phyloP scores from a whole-genome alignment of 2,113 vertebrate genomes.

The Archilochus colubris region DNA sequence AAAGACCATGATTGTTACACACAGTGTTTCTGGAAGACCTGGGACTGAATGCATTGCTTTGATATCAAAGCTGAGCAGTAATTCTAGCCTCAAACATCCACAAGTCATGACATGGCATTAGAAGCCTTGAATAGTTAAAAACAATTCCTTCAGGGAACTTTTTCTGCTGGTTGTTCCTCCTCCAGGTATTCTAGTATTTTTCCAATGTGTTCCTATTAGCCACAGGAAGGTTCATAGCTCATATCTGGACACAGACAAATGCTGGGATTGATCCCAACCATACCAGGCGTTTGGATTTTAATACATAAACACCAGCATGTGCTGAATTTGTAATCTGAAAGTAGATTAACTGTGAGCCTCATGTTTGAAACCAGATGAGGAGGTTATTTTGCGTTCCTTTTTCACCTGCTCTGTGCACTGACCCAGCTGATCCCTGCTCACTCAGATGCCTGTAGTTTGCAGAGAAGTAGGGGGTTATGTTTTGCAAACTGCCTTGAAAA shows the following conservation, averaged over 20 bases:
- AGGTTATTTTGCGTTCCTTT: background rate
- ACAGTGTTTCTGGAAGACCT: background rate
- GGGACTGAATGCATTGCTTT: background rate
- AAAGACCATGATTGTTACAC: background rate
- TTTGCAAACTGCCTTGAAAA: background rate
- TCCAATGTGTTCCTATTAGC: background rate
- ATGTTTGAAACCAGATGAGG: background rate
- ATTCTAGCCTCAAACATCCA: background rate
- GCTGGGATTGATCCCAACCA: background rate
- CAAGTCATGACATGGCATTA: background rate
- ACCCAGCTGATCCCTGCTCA: background rate
- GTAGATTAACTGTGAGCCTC: background rate
- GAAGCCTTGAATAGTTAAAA: background rate
- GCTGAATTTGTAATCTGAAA: background rate
- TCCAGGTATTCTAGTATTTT: background rate
- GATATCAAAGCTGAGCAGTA: background rate
- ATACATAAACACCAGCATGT: background rate
- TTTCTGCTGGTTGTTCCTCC: background rate
- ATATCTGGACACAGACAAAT: background rate
- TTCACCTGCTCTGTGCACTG: background rate
- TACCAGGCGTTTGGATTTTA: background rate
- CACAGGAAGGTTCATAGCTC: background rate
- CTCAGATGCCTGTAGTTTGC: rapidly evolving
- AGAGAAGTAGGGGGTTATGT: background rate
- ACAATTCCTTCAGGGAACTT: background rate